phyloP scores from a whole-genome alignment of 2,888 invertebrate species.

The Trachelus troglodyta region DNA sequence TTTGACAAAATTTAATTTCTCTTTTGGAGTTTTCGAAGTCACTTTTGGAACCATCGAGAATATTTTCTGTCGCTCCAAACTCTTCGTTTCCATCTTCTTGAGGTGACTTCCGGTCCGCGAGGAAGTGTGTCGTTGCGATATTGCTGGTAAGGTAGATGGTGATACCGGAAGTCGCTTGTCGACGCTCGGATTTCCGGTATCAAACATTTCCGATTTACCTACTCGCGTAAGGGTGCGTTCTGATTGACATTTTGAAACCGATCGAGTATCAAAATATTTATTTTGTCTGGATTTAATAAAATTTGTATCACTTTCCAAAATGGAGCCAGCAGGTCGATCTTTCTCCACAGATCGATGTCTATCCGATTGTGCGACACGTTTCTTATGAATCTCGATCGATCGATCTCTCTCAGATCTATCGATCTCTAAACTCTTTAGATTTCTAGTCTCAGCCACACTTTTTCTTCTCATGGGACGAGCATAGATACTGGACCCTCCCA shows the following conservation, averaged over 20 bases:
- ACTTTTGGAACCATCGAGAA: conserved; percentile 19
- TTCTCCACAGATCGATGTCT: not conserved
- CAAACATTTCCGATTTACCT: not conserved
- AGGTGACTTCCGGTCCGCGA: not conserved
- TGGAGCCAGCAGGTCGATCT: not conserved
- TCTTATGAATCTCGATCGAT: not conserved
- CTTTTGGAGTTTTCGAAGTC: conserved; percentile 43
- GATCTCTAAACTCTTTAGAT: not conserved
- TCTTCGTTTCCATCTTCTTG: not conserved
- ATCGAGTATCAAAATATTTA: not conserved
- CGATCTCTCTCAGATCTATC: not conserved
- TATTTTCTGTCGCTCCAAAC: conserved; percentile 22
- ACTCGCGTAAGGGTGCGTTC: not conserved
- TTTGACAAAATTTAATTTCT: conserved; percentile 45
- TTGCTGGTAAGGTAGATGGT: not conserved
- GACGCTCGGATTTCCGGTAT: conserved; percentile 35
- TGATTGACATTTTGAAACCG: not conserved
- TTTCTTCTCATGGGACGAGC: not conserved
- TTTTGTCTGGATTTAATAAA: not conserved
- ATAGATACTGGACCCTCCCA: not conserved
- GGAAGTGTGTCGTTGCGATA: not conserved
- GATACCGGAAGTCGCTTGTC: conserved; percentile 29
- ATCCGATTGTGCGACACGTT: not conserved
- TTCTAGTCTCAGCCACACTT: not conserved
- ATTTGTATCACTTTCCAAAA: not conserved